Evolutionary conservation across 2,888 invertebrate species (phyloP).

Genomic region (Eubasilissa splendida): DNA sequence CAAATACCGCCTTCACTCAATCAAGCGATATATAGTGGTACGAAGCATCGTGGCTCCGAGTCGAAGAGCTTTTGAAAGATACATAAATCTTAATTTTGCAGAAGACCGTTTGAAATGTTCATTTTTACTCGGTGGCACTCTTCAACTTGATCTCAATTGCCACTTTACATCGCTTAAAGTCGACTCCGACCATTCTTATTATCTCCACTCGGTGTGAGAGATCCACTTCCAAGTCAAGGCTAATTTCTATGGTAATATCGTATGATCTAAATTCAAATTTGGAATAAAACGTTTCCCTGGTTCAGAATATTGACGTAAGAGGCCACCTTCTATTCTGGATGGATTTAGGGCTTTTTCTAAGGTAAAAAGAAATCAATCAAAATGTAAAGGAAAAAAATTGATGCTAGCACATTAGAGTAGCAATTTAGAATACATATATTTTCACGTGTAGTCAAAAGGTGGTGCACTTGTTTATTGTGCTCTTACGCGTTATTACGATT

Average conservation of each 20-base stretch:
- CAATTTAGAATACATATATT: no score
- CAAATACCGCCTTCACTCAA: slow-evolving; percentile 22
- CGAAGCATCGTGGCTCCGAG: not conserved
- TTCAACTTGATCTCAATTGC: slow-evolving; percentile 17
- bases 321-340: not conserved
- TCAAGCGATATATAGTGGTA: slow-evolving; percentile 13
- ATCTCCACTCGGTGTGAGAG: slow-evolving; percentile 37
- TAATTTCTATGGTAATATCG: slow-evolving; percentile 54
- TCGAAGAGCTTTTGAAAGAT: not conserved
- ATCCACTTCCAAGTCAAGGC: slow-evolving; percentile 44
- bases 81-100: not conserved
- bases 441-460: no score
- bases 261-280: slow-evolving; percentile 53
- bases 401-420: no score
- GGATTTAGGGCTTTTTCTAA: not conserved
- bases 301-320: slow-evolving; percentile 42
- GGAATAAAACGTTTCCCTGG: slow-evolving; percentile 48
- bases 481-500: no score
- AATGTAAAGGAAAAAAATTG: no score
- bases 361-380: no score
- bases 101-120: not conserved
- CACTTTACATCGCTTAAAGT: slow-evolving; percentile 35
- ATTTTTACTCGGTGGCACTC: slow-evolving; percentile 6
- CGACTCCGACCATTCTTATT: slow-evolving; percentile 23
- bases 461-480: no score